Evolutionary conservation across 2,888 invertebrate genomes (phyloP), one percentile per base, ranked within the genome.

Genomic region (Lithophane semibrunnea): DNA sequence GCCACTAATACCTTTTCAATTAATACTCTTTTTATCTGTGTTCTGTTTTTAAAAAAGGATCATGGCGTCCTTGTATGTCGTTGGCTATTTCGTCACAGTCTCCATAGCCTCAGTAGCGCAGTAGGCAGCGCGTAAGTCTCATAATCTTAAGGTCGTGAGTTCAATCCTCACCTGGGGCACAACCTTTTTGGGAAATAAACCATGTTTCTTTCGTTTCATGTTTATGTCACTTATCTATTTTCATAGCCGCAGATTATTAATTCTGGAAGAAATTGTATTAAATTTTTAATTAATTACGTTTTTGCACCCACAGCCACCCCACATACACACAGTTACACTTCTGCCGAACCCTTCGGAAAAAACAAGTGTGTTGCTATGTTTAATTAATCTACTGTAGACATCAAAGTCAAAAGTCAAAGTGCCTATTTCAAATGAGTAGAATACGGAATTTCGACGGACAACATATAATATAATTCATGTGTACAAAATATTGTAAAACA

Each of bases 131-230:
- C 98, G 98, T 98, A 98, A 98, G 98, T 98, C 98, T 98, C 98
- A 98, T 98, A 98, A 98, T 98, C 98, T 98, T 97, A 98, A 98
- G 98, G 98, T 98, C 98, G 98, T 98, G 98, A 98, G 98, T 98
- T 98, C 98, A 98, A 98, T 98, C 98, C 98, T 98, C 98, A 98
- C 98, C 97, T 98, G 98, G 98, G 98, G 98, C 98, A 98, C 3
- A 88, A 85, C 7, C n/a, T 88, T 91, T 92, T 92, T 88, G 78
- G 18, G 13, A 37, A 21, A 56, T 5, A 18, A n/a, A 12, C 0
- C 1, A 18, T 18, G 13, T 1, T 54, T 56, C 5, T 56, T 49
- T 54, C 7, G 0, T 16, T 67, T 4, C 3, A 58, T 37, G 1
- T 10, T 49, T 1, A 10, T 69, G 16, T 47, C 16, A 52, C 1